Base-by-base conservation (phyloP, 2,113 vertebrate genomes). In the Copsychus sechellarum region DNA sequence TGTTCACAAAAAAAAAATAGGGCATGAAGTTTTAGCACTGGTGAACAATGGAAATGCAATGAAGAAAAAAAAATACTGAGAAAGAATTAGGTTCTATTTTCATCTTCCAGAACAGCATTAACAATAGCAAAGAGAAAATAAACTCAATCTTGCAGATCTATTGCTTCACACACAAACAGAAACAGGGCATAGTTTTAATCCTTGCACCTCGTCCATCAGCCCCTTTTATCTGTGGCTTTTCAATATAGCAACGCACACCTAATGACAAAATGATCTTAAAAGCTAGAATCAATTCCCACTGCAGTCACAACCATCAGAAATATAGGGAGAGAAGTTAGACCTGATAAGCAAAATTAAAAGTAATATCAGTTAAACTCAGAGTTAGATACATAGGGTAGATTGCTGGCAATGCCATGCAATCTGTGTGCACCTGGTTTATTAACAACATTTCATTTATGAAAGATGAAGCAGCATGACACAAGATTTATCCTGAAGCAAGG, bases 271-370 rank as follows among this genome's bases (percentile, higher is more conserved):
- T 15, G 66, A 58, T 91, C 64, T 72, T 89, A 92, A 91, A 90
- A 64, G 78, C 73, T 38, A 36, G 65, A 87, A 92, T 95, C 89
- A 90, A 89, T 91, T 95, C 58, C 54, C 58, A 85, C 57, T 91
- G 83, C 50, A 81, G 70, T 76, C 66, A 73, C 26, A 77, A 43
- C 71, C 61, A 3, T 70, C 78, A 91, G 73, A 80, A 92, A 80
- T 64, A 62, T 2, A 64, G 21, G 57, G 38, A 87, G 15, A 87
- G 7, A 89, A 76, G 53, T 76, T 69, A 69, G 40, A 91, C 66
- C 69, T 57, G 84, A 92, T 95, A 92, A 89, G 81, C 36, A 92
- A 92, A 95, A 95, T 92, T 92, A 93, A 86, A 96, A 94, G 64
- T 71, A 93, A 16, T 57, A 88, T 60, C 82, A 88, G 69, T 86